phyloP scores from a whole-genome alignment of 1,140 invertebrate species.

The Drosophila ambigua region DNA sequence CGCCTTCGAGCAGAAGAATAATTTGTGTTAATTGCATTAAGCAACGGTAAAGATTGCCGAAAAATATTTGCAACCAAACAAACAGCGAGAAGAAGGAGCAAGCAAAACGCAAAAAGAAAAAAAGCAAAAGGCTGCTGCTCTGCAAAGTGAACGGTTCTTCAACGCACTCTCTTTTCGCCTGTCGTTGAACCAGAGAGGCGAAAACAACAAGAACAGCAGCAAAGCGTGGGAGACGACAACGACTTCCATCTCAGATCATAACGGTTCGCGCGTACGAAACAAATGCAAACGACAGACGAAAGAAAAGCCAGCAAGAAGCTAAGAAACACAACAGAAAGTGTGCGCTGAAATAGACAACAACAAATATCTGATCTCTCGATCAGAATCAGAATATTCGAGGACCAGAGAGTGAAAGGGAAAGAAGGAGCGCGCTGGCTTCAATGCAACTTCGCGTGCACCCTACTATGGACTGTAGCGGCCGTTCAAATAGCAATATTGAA shows the following conservation, averaged over 20 bases:
- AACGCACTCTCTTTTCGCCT: slow-evolving; percentile 25
- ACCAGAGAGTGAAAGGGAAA: slow-evolving; percentile 1
- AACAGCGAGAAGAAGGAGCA: slow-evolving; percentile 29
- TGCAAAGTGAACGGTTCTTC: slow-evolving; percentile 51
- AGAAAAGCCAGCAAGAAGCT: slow-evolving; percentile 23
- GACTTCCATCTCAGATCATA: not conserved
- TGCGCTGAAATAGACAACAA: slow-evolving; percentile 46
- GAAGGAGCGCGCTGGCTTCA: slow-evolving; percentile 41
- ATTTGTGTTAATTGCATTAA: slow-evolving; percentile 31
- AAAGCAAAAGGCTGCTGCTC: slow-evolving; percentile 3
- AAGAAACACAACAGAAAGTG: slow-evolving; percentile 53
- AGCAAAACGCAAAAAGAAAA: slow-evolving; percentile 20
- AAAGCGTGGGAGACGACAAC: not conserved
- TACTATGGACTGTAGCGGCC: slow-evolving; percentile 81
- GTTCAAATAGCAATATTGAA: slow-evolving; percentile 78
- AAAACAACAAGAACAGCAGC: slow-evolving; percentile 12
- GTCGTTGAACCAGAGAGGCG: not conserved
- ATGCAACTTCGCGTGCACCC: slow-evolving; percentile 80
- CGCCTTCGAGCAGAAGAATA: slow-evolving; percentile 5
- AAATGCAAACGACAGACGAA: slow-evolving; percentile 14
- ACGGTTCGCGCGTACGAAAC: slow-evolving; percentile 12
- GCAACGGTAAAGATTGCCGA: slow-evolving; percentile 22
- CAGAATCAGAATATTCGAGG: slow-evolving; percentile 32
- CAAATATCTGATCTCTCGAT: slow-evolving; percentile 28
- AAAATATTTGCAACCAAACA: slow-evolving; percentile 41